phyloP scores from a whole-genome alignment of 2,113 vertebrate species.

The Forbesichthys agassizii region DNA sequence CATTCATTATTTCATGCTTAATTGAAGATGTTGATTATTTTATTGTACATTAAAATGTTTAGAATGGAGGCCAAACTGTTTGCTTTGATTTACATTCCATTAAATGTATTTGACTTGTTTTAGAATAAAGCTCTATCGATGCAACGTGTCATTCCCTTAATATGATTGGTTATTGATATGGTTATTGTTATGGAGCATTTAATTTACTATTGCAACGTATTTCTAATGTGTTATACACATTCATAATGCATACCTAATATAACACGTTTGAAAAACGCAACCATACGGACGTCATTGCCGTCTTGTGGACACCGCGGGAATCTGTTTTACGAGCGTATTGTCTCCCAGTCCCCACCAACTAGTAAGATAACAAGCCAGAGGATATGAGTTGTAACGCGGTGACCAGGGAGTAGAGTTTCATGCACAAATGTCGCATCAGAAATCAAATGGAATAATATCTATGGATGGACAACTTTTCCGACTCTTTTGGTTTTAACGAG shows the following conservation, averaged over 20 bases:
- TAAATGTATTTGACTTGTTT: constrained; percentile 37
- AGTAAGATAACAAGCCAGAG: constrained; percentile 38
- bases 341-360: constrained; percentile 22
- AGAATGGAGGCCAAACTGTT: constrained; percentile 7
- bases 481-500: constrained; percentile 36
- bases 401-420: neutral
- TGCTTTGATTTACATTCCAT: constrained; percentile 4
- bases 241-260: neutral
- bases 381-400: constrained; percentile 22
- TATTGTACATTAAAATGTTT: constrained; percentile 11
- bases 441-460: neutral
- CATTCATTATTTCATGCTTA: neutral
- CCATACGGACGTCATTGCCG: constrained; percentile 37
- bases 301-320: constrained; percentile 20
- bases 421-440: neutral
- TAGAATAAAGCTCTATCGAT: constrained; percentile 51
- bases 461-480: neutral
- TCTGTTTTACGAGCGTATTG: constrained; percentile 46
- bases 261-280: neutral
- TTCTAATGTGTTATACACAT: neutral
- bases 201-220: neutral
- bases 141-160: neutral
- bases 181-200: neutral
- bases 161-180: constrained; percentile 1
- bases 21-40: constrained; percentile 15